phyloP scores from a whole-genome alignment of 2,113 vertebrate species.

The Tachysurus fulvidraco region DNA sequence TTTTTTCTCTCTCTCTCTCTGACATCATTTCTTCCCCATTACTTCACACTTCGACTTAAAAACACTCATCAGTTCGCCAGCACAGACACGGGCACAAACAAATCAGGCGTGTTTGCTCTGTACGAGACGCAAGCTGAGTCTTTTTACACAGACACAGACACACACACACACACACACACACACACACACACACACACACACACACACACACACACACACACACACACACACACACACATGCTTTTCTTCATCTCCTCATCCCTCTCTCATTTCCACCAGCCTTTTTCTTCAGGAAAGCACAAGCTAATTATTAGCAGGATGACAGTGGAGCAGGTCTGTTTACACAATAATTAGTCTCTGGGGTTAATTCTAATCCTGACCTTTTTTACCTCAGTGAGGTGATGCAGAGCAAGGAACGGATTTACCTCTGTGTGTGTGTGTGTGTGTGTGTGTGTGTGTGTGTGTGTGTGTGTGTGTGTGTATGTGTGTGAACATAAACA shows the following conservation, averaged over 20 bases:
- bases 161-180: conserved; percentile 12
- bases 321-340: neutral
- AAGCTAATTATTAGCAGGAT: conserved; percentile 12
- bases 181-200: neutral
- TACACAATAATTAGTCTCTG: conserved; percentile 3
- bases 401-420: neutral
- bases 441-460: no score
- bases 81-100: neutral
- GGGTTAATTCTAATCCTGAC: neutral
- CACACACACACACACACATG: conserved; percentile 1
- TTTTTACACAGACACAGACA: neutral
- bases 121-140: neutral
- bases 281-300: conserved; percentile 24
- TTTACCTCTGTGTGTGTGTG: conserved; percentile 5
- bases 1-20: no score
- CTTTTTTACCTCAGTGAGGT: neutral
- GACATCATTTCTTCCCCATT: neutral
- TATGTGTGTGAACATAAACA: neutral
- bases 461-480: no score
- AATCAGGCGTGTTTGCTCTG: neutral
- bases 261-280: conserved; percentile 11
- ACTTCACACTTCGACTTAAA: neutral
- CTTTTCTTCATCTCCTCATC: conserved; percentile 9
- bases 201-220: conserved; percentile 12
- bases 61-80: neutral